Conservation (phyloP, 2,113 vertebrate genomes). For the Semicossyphus pulcher region DNA sequence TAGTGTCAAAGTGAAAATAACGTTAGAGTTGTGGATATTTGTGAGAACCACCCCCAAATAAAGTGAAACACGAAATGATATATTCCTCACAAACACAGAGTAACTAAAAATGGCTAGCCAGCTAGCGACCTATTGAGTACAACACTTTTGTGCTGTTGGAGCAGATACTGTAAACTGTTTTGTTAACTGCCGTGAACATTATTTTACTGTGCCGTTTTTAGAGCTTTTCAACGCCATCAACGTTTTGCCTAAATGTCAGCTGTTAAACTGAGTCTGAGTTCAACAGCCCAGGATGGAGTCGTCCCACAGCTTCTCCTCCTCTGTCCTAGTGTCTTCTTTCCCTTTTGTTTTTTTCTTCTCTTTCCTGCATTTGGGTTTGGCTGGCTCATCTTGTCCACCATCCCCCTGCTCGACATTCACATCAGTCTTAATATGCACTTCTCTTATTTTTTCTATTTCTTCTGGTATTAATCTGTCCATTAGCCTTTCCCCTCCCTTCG, state of each 20-base stretch:
- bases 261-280: conserved; percentile 10
- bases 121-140: conserved; percentile 44
- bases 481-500: conserved; percentile 2
- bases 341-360: conserved; percentile 82
- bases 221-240: neutral
- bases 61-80: neutral
- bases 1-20: conserved; percentile 34
- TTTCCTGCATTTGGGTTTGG: conserved; percentile 79
- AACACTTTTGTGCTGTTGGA: conserved; percentile 7
- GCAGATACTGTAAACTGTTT: conserved; percentile 18
- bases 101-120: conserved; percentile 46
- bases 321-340: conserved; percentile 82
- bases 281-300: conserved; percentile 88
- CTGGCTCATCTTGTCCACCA: conserved; percentile 71
- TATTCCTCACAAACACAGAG: conserved; percentile 3
- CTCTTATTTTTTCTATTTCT: conserved; percentile 27
- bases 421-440: conserved; percentile 53
- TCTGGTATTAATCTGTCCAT: conserved; percentile 19
- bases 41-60: conserved; percentile 7
- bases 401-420: conserved; percentile 49
- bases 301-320: conserved; percentile 91
- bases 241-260: neutral
- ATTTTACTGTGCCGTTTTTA: neutral
- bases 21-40: neutral
- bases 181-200: neutral